Percentiles rank a stretch among this genome's conserved stretches.
phyloP scores from a whole-genome alignment of 2,113 vertebrate genomes.

The Cavia porcellus region DNA sequence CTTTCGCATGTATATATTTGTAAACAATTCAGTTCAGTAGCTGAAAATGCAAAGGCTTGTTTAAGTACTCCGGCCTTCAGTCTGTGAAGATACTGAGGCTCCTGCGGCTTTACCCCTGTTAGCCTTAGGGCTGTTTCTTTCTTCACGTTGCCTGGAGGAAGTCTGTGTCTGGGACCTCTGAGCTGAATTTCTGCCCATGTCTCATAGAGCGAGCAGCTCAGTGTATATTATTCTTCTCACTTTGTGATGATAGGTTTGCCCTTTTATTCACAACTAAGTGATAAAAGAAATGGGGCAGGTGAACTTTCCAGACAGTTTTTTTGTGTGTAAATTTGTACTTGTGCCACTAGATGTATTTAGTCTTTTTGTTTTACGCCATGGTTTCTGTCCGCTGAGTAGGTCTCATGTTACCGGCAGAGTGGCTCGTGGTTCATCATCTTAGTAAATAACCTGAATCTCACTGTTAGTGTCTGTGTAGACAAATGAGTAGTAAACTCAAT shows the following conservation, averaged over 20 bases:
- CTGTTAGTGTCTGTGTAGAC: neutral
- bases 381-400: neutral
- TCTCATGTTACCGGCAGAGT: neutral
- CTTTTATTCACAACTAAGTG: neutral
- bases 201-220: neutral
- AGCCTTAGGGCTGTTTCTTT: neutral
- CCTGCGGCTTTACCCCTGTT: neutral
- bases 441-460: neutral
- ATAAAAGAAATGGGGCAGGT: neutral
- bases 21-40: neutral
- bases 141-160: neutral
- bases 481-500: neutral
- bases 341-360: neutral
- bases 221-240: fast-evolving
- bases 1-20: neutral
- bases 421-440: neutral
- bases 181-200: neutral
- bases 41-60: neutral
- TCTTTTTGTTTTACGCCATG: neutral
- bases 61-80: neutral
- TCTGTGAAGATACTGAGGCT: neutral
- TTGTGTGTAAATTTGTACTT: neutral
- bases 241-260: neutral
- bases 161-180: neutral
- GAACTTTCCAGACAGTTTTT: neutral